Base-by-base conservation (phyloP, 2,888 invertebrate genomes). In the Xiphydria camelus region DNA sequence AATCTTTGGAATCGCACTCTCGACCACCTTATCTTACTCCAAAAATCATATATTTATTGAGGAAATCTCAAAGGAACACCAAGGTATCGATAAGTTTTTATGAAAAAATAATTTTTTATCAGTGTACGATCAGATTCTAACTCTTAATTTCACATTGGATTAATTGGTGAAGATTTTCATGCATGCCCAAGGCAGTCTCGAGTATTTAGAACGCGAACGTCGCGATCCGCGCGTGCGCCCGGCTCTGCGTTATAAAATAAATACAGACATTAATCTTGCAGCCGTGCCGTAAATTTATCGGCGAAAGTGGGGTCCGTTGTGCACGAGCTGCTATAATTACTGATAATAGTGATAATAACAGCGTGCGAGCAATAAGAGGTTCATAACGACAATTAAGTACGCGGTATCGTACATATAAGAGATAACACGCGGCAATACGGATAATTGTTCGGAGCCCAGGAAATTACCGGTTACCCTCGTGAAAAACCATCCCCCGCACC, bases 311-410 rank as follows among this genome's bases (percentile, higher is more conserved):
- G 46, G 48, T 48, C 41, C 41, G 47, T 45, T 47, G 42, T 52
- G 49, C 33, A 41, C 45, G 45, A 45, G 40, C 49, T 43, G 41
- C 45, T 49, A 46, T 62, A 64, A 68, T 64, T 60, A 61, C 46
- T 42, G 60, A 56, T 61, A 62, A 65, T 61, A 34, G 48, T 54
- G 61, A 62, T 66, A 68, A 66, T 64, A 55, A 61, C 45, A 45
- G 48, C 44, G 46, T 42, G 45, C 35, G 48, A 41, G 37, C 36
- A 42, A 51, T 49, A 53, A 46, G 46, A 51, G 53, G 25, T 43
- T 51, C 52, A 47, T 59, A 55, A 59, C 45, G 52, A 58, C 52
- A 52, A 56, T 56, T 51, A 60, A 53, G 34, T 35, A 29, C 6
- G 40, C 35, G 20, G 14, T 41, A 36, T 39, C 39, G 44, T 42